Base-by-base conservation (phyloP, 64 coral and sea anemone genomes). In the Porites lutea region DNA sequence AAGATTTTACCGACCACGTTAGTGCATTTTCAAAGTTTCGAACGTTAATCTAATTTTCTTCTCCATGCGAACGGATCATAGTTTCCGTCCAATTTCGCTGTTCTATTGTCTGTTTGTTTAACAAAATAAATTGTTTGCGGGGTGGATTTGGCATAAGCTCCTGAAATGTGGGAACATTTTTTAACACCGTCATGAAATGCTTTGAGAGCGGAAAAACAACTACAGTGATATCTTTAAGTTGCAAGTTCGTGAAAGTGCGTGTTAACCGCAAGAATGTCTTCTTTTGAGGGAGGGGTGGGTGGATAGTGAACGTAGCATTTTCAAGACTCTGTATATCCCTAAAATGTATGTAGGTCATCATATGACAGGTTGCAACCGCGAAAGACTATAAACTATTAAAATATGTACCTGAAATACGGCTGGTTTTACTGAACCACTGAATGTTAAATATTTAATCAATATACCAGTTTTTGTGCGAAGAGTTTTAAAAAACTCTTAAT, bases 381-480 rank as follows among this genome's bases (percentile, higher is more conserved):
- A 55, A 48, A 6, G 18, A 19, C 57, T n/a, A n/a, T n/a, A n/a
- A n/a, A n/a, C n/a, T n/a, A n/a, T n/a, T n/a, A n/a, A n/a, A n/a
- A n/a, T n/a, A n/a, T n/a, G n/a, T n/a, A n/a, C n/a, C n/a, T n/a
- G n/a, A n/a, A n/a, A n/a, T 47, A 18, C 6, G 60, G 49, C 79
- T 48, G 59, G 59, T 82, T 57, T 79, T 79, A n/a, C n/a, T 65
- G 21, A 82, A 20, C 79, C 79, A 82, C 79, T n/a, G 48, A 50
- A 52, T 51, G 65, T 64, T 84, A 52, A 84, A 67, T 52, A 22
- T 22, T 51, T 84, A 68, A 84, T 65, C 27, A n/a, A 48, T 69
- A 51, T 84, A 18, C 47, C 61, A 48, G 20, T 80, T 64, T 66
- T 84, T 44, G 19, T 37, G 9, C 16, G 37, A 12, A 3, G 1